These are phyloP conservation scores for Eulemur rubriventer DNA, from an alignment of 2,797 vertebrate genomes.

Conservation along the genomic window DNA sequence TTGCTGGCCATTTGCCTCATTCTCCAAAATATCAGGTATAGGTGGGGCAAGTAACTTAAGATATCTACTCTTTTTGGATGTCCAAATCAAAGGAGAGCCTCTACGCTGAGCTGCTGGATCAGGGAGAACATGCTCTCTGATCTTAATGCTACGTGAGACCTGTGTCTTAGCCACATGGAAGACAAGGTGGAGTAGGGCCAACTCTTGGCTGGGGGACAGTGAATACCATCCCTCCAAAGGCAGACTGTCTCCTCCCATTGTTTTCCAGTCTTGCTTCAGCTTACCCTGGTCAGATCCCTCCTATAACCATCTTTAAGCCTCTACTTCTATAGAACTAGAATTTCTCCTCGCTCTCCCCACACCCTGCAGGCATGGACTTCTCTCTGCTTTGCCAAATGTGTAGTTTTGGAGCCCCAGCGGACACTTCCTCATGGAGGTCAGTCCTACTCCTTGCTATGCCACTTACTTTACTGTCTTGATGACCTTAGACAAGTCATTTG, in stretches of 20 bases:
- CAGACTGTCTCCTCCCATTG: not conserved
- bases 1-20: slow-evolving; percentile 37
- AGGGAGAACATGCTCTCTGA: not conserved
- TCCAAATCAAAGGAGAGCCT: not conserved
- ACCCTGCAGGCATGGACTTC: not conserved
- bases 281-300: not conserved
- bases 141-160: not conserved
- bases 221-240: not conserved
- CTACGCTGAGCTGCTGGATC: not conserved
- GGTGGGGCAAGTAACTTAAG: slow-evolving; percentile 18
- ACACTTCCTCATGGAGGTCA: not conserved
- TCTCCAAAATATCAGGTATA: not conserved
- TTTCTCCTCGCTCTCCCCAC: not conserved
- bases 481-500: slow-evolving; percentile 10
- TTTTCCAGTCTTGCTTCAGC: not conserved
- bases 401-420: slow-evolving; percentile 6
- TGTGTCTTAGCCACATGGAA: not conserved
- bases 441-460: not conserved
- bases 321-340: not conserved
- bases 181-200: not conserved
- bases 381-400: slow-evolving; percentile 17
- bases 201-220: not conserved
- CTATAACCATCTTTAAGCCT: not conserved
- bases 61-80: not conserved
- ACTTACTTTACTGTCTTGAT: slow-evolving; percentile 4